Evolutionary conservation across 2,888 invertebrate genomes (phyloP).

Genomic region (Melitaea athalia): DNA sequence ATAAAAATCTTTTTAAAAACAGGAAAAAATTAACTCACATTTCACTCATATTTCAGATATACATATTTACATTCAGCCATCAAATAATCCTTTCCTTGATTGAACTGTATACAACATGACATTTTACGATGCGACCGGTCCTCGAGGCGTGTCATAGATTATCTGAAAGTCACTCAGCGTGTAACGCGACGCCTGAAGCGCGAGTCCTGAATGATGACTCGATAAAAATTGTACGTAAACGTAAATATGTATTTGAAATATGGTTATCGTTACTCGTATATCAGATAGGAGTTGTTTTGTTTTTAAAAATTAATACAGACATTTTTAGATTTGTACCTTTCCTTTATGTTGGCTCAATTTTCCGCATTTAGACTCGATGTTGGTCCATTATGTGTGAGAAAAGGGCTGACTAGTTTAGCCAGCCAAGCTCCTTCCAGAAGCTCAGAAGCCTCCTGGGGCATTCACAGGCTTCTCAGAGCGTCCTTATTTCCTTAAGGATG

Average conservation of each 20-base stretch:
- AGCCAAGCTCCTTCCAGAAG: too few species aligned
- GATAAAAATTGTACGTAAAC: background rate
- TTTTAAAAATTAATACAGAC: background rate
- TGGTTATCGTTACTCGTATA: background rate
- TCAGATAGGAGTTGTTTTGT: background rate
- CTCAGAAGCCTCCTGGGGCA: too few species aligned
- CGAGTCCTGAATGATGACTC: background rate
- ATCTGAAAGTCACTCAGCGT: constrained; percentile 9
- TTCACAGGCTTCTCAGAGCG: too few species aligned
- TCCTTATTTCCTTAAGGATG: too few species aligned
- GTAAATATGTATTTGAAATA: background rate
- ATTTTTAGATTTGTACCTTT: background rate
- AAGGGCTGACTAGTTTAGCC: too few species aligned
- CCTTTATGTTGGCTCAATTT: too few species aligned
- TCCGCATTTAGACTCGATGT: too few species aligned
- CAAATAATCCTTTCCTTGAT: constrained; percentile 3
- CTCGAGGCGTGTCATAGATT: constrained; percentile 4
- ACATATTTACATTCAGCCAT: background rate
- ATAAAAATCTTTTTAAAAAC: background rate
- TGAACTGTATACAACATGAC: background rate
- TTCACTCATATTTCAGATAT: background rate
- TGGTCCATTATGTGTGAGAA: too few species aligned
- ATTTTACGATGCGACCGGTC: background rate
- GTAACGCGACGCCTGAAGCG: constrained; percentile 3
- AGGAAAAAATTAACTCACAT: background rate